Percentiles rank a stretch among this genome's conserved stretches.
Evolutionary conservation across 2,888 invertebrate species (phyloP).

Genomic region (Neelides folsomi): DNA sequence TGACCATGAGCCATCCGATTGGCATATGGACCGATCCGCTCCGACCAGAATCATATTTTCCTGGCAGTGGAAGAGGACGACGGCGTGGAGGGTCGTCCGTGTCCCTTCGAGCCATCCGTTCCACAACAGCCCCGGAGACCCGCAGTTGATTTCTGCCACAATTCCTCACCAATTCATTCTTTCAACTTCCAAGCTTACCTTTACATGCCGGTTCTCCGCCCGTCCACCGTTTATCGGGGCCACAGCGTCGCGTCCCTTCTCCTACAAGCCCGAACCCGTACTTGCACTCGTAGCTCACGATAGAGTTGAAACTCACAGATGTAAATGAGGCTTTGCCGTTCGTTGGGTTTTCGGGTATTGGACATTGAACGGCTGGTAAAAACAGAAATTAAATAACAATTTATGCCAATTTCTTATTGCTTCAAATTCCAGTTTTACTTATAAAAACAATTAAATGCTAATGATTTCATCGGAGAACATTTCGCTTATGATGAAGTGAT

Average conservation of each 20-base stretch:
- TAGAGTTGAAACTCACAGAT: conserved; percentile 85
- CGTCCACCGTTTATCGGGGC: conserved; percentile 89
- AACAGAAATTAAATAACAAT: too few species aligned
- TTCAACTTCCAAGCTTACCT: conserved; percentile 45
- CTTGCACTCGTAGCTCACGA: conserved; percentile 89
- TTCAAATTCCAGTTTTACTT: background rate
- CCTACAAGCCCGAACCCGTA: conserved; percentile 86
- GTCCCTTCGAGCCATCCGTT: conserved; percentile 46
- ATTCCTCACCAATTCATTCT: conserved; percentile 1
- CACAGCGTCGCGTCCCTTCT: conserved; percentile 76
- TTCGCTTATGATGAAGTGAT: too few species aligned
- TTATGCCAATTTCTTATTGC: too few species aligned
- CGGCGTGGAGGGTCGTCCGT: conserved; percentile 42
- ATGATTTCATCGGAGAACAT: too few species aligned
- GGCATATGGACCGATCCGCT: conserved; percentile 40
- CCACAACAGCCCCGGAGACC: conserved; percentile 42
- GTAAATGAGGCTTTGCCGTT: conserved; percentile 88
- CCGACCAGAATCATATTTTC: conserved; percentile 41
- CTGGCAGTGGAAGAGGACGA: conserved; percentile 42
- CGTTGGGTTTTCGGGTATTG: conserved; percentile 75
- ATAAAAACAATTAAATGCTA: too few species aligned
- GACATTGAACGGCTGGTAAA: conserved; percentile 87
- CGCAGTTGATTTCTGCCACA: conserved; percentile 44
- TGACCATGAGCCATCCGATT: conserved; percentile 44
- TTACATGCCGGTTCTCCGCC: conserved; percentile 82